Conservation (phyloP, 2,888 invertebrate genomes). For the Diarsia rubi region DNA sequence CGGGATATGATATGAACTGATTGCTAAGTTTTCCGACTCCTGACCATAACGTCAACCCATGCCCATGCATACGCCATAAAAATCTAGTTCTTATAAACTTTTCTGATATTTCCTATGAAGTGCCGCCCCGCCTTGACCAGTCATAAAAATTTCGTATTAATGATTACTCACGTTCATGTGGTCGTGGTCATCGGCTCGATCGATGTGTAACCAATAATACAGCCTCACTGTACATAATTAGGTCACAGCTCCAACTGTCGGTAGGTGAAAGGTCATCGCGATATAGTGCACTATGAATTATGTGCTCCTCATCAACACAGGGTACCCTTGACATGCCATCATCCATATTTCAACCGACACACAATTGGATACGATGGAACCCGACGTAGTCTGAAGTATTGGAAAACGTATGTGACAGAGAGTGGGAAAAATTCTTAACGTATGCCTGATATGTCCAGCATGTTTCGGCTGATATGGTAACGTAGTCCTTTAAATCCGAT, state of each 20-base stretch:
- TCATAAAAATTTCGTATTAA: conserved; percentile 1
- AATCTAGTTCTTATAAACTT: not conserved
- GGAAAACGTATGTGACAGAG: too few species aligned
- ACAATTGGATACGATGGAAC: not conserved
- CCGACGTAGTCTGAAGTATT: not conserved
- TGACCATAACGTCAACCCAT: not conserved
- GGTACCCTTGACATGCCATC: not conserved
- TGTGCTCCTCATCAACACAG: not conserved
- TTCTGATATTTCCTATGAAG: conserved; percentile 1
- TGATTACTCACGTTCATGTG: not conserved
- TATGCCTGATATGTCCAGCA: too few species aligned
- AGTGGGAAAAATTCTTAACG: too few species aligned
- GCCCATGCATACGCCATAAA: too few species aligned
- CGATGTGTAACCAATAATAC: conserved; percentile 30
- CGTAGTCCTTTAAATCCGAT: not conserved
- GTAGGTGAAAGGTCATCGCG: conserved; percentile 31
- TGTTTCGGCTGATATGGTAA: not conserved
- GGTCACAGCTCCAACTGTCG: conserved; percentile 1
- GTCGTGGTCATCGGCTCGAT: conserved; percentile 12
- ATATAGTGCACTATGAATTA: conserved; percentile 26
- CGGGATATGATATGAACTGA: not conserved
- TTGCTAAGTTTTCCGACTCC: not conserved
- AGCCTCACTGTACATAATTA: conserved; percentile 16
- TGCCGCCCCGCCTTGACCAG: conserved; percentile 1
- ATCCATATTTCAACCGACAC: conserved; percentile 6